Percentiles rank a stretch among this genome's conserved stretches.
Evolutionary conservation across 2,113 vertebrate species (phyloP).

Genomic region (Neomonachus schauinslandi): DNA sequence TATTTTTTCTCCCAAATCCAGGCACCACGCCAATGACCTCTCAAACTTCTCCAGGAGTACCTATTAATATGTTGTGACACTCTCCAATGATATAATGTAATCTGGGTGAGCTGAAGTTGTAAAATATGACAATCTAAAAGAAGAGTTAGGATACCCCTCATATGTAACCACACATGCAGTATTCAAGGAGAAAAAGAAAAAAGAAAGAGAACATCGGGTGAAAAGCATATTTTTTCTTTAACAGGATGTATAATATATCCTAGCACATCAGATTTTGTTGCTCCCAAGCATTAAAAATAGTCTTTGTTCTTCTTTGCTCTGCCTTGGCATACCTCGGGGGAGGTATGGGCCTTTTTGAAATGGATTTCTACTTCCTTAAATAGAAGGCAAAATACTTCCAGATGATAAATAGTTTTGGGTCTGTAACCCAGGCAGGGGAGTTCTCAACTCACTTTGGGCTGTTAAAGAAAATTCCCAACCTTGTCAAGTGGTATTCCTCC

Average conservation of each 20-base stretch:
- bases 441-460: not conserved
- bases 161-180: not conserved
- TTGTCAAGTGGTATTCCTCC: not conserved
- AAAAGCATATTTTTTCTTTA: not conserved
- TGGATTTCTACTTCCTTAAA: slow-evolving; percentile 44
- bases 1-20: not conserved
- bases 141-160: not conserved
- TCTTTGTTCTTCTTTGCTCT: slow-evolving; percentile 62
- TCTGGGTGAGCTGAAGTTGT: not conserved
- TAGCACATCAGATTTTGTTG: not conserved
- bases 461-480: slow-evolving; percentile 49
- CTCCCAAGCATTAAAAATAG: not conserved
- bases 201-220: not conserved
- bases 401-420: slow-evolving; percentile 68
- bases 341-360: not conserved
- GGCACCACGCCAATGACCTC: not conserved
- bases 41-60: not conserved
- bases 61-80: slow-evolving; percentile 1
- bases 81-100: not conserved
- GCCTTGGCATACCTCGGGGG: not conserved
- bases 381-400: slow-evolving; percentile 59
- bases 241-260: not conserved
- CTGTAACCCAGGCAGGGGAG: slow-evolving; percentile 24
- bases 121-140: not conserved
- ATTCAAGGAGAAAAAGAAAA: not conserved